Conservation (phyloP, 2,113 vertebrate genomes). For the Aegotheles bennettii region DNA sequence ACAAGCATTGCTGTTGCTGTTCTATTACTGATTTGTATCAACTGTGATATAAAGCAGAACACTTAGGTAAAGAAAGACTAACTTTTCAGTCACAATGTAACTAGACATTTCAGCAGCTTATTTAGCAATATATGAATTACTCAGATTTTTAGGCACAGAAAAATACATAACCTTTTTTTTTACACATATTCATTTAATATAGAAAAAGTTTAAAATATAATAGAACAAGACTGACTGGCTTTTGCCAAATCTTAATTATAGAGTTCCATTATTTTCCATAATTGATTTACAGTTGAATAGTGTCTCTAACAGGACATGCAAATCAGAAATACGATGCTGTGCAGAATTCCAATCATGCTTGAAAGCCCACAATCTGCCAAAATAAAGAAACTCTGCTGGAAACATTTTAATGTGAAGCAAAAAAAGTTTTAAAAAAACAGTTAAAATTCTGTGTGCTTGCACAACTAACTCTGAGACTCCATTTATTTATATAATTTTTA, state of each 20-base stretch:
- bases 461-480: background rate
- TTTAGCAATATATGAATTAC: background rate
- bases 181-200: background rate
- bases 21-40: background rate
- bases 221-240: background rate
- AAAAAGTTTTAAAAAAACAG: background rate
- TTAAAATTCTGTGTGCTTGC: background rate
- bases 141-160: background rate
- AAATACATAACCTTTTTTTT: fast-evolving
- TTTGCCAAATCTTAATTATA: constrained; percentile 13
- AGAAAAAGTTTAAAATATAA: background rate
- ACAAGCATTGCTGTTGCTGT: background rate
- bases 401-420: background rate
- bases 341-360: background rate
- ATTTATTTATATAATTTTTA: background rate
- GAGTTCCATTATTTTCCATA: background rate
- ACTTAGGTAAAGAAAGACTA: background rate
- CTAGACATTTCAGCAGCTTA: background rate
- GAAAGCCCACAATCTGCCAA: background rate
- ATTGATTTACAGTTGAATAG: constrained; percentile 32
- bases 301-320: background rate
- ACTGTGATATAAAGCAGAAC: background rate
- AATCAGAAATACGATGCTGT: background rate
- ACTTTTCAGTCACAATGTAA: background rate
- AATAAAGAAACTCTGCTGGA: background rate